Conservation (phyloP, 2,888 invertebrate genomes). For the Parnassius orleans region DNA sequence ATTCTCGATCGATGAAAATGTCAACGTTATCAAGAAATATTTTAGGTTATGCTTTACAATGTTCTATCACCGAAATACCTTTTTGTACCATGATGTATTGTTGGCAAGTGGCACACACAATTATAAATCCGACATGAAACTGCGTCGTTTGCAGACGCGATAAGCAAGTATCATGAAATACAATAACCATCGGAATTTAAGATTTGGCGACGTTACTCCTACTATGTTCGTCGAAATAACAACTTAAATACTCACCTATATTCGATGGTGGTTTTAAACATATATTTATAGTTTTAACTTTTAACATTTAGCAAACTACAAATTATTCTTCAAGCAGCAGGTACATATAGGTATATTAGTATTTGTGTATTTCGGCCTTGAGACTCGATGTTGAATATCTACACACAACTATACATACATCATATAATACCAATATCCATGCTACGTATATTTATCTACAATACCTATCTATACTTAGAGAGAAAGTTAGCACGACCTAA, state of each 20-base stretch:
- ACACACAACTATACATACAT: constrained; percentile 58
- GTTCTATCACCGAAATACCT: constrained; percentile 33
- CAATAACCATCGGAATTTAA: constrained; percentile 17
- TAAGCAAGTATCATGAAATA: constrained; percentile 39
- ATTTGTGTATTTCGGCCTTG: constrained; percentile 80
- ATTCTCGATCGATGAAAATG: constrained; percentile 28
- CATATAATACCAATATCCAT: constrained; percentile 44
- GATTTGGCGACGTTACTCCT: constrained; percentile 12
- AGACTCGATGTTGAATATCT: constrained; percentile 78
- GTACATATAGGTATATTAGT: constrained; percentile 53
- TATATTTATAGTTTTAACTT: constrained; percentile 45
- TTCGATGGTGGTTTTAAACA: constrained; percentile 37
- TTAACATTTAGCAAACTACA: constrained; percentile 51
- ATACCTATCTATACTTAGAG: constrained; percentile 77
- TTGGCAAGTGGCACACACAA: constrained; percentile 29
- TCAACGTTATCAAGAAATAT: constrained; percentile 27
- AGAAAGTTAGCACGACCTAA: constrained; percentile 78
- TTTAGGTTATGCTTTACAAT: constrained; percentile 65
- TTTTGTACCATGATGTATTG: constrained; percentile 26
- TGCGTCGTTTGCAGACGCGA: constrained; percentile 48
- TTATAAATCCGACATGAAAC: constrained; percentile 44
- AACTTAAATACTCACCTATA: constrained; percentile 42
- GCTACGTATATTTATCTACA: constrained; percentile 51
- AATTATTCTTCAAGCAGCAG: constrained; percentile 61
- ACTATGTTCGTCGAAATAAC: constrained; percentile 36